Evolutionary conservation across 23 tunicate genomes (phyloP).

Genomic region (Halocynthia roretzi): DNA sequence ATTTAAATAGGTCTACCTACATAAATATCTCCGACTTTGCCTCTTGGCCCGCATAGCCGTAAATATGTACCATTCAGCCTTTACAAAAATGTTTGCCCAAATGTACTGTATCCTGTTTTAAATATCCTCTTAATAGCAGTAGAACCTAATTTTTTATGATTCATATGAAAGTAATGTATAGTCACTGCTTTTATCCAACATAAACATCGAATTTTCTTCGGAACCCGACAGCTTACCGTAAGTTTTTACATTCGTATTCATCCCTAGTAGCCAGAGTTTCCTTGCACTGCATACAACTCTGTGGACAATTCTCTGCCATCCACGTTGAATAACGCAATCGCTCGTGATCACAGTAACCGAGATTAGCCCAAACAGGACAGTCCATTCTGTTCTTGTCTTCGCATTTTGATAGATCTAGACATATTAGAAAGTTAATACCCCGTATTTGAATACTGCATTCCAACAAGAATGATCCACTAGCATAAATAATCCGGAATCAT

Average conservation of each 20-base stretch:
- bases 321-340: conserved; percentile 23
- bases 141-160: too few species aligned
- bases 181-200: too few species aligned
- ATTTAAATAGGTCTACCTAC: too few species aligned
- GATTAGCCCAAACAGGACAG: conserved; percentile 20
- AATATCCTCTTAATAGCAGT: too few species aligned
- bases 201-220: too few species aligned
- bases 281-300: conserved; percentile 22
- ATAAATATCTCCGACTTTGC: too few species aligned
- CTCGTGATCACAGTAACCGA: conserved; percentile 25
- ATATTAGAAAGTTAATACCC: neutral
- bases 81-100: too few species aligned
- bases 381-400: conserved; percentile 17
- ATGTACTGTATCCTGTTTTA: too few species aligned
- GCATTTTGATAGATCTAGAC: neutral
- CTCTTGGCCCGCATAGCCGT: too few species aligned
- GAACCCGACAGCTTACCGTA: neutral
- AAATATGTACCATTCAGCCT: too few species aligned
- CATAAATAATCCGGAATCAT: too few species aligned
- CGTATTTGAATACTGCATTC: neutral
- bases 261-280: neutral
- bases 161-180: too few species aligned
- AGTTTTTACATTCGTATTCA: conserved; percentile 1
- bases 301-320: conserved; percentile 41
- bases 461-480: neutral